A percentile compares a stretch with the other conserved stretches of the same genome.
These are phyloP conservation scores for Phragmatobia fuliginosa DNA, from an alignment of 2,888 invertebrate genomes.

Conservation along the genomic window DNA sequence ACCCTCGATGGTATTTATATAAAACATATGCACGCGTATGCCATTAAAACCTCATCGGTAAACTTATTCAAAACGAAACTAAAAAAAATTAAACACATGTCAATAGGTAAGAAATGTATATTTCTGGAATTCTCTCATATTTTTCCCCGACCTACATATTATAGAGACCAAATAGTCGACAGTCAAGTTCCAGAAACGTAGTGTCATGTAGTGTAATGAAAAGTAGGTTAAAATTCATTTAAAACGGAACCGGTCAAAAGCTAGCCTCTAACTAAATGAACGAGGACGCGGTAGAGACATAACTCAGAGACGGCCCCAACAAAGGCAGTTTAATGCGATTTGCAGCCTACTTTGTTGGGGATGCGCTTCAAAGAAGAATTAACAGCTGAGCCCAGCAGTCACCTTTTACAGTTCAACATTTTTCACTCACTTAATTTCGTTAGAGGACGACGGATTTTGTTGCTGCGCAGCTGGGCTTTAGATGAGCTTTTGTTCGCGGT, in stretches of 20 bases:
- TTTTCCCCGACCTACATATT: no score
- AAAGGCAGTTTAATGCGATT: slow-evolving; percentile 50
- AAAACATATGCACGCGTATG: no score
- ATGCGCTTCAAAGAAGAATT: slow-evolving; percentile 44
- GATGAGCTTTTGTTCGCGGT: slow-evolving; percentile 4
- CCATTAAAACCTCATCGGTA: no score
- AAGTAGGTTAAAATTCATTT: slow-evolving; percentile 6
- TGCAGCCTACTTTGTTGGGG: slow-evolving; percentile 43
- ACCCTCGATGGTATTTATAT: no score
- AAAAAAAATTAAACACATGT: no score
- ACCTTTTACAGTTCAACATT: slow-evolving; percentile 37
- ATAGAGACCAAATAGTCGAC: background rate
- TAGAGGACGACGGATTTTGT: slow-evolving; percentile 15
- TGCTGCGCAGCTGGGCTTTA: background rate
- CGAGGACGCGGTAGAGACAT: background rate
- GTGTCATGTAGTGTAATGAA: no score
- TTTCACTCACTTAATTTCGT: slow-evolving; percentile 25
- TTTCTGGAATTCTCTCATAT: background rate
- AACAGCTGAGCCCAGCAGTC: slow-evolving; percentile 35
- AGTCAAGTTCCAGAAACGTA: background rate
- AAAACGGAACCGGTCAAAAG: slow-evolving; percentile 6
- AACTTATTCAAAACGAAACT: no score
- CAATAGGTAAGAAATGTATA: no score
- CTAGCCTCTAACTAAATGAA: slow-evolving; percentile 1
- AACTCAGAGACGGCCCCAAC: slow-evolving; percentile 19